phyloP scores from a whole-genome alignment of 2,888 invertebrate species.

The Nomada fucata region DNA sequence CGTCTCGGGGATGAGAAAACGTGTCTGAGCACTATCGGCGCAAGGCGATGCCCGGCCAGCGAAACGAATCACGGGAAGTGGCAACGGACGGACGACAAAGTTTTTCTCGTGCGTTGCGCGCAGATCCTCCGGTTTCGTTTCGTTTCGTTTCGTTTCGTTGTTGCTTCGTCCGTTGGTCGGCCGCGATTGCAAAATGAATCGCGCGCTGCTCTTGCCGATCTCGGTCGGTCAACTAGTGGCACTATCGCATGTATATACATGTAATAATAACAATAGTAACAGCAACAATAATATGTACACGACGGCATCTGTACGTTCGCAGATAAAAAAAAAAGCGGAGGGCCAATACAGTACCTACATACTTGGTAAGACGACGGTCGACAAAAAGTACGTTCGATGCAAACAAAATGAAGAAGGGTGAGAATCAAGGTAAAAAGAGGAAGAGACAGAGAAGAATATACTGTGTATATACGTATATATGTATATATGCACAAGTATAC shows the following conservation, averaged over 20 bases:
- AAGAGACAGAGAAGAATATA: constrained; percentile 18
- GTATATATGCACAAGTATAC: not conserved
- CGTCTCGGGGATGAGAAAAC: constrained; percentile 1
- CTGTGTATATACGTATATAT: constrained; percentile 7
- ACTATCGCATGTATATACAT: constrained; percentile 33
- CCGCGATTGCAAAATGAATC: not conserved
- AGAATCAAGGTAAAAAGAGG: constrained; percentile 38
- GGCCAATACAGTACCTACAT: constrained; percentile 53
- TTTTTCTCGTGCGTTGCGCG: too few species aligned
- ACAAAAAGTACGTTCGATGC: constrained; percentile 66
- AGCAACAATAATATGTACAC: constrained; percentile 33
- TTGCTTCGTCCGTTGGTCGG: too few species aligned
- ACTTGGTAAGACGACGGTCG: constrained; percentile 72
- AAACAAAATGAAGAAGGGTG: constrained; percentile 14
- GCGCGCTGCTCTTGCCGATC: constrained; percentile 5
- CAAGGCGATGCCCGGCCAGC: too few species aligned
- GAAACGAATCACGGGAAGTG: too few species aligned
- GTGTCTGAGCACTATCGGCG: not conserved
- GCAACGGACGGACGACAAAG: too few species aligned
- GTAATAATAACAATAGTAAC: not conserved
- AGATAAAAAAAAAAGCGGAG: constrained; percentile 58
- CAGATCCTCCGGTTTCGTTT: too few species aligned
- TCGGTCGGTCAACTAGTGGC: constrained; percentile 1
- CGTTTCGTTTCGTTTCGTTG: too few species aligned
- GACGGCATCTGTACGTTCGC: constrained; percentile 44